Evolutionary conservation across 2,797 vertebrate genomes (phyloP), one percentile per base, ranked within the genome.

Genomic region (Pelochelys cantorii): DNA sequence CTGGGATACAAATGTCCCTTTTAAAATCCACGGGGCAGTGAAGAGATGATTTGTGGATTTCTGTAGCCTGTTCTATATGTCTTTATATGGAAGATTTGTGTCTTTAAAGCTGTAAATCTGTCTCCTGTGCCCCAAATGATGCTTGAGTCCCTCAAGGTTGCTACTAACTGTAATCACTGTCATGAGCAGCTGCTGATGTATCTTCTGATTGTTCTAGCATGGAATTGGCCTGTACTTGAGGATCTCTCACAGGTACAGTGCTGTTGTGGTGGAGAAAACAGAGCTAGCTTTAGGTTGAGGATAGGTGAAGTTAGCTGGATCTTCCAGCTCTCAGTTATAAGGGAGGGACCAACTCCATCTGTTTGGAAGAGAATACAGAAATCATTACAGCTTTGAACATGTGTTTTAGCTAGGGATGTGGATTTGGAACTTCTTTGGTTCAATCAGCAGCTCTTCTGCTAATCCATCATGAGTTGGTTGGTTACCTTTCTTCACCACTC

Each of bases 31-130:
- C 2, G 0, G 25, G 22, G 62, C 11, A 31, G 15, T 2, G 1
- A 79, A 55, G 34, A 89, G 29, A n/a, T 22, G 15, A 27, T 68
- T 0, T 0, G 2, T 81, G 57, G 55, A 81, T 84, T 89, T 89
- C 71, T 89, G 79, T 0, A 0, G 29, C 12, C 29, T 25, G 15
- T 1, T 0, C 48, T 71, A 34, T 81, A 83, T 48, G 25, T 85
- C 53, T 74, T 12, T 11, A 29, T 23, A 56, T 84, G 27, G 52
- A 80, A 85, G 20, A 22, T 0, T 0, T 31, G 48, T 59, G n/a
- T 56, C 3, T 85, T 15, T 79, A 85, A 34, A 52, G 60, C 27
- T 60, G 68, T 81, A 93, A 83, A 85, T 74, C 9, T 54, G 74
- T 53, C 87, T 34, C 15, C 23, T 4, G 3, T 29, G 42, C 42